Evolutionary conservation across 2,888 invertebrate species (phyloP).

Genomic region (Amblyjoppa proteus): DNA sequence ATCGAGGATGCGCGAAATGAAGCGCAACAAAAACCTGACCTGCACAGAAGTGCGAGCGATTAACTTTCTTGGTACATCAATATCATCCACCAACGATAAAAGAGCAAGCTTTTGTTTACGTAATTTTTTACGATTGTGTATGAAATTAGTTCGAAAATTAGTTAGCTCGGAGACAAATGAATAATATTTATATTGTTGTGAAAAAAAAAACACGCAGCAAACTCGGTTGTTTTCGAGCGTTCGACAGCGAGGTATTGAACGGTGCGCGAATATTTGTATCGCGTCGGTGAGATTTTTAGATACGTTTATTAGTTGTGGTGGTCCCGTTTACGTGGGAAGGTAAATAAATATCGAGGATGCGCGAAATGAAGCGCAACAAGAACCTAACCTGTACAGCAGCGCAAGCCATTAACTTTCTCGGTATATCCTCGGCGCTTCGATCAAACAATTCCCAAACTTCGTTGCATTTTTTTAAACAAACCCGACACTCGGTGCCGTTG

Average conservation of each 20-base stretch:
- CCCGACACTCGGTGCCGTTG: constrained; percentile 75
- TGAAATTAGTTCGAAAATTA: too few relatives aligned
- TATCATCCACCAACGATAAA: too few relatives aligned
- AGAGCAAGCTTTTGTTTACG: too few relatives aligned
- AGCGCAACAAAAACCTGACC: constrained; percentile 74
- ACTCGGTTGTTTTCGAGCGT: not conserved
- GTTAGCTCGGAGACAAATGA: too few relatives aligned
- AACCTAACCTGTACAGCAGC: constrained; percentile 81
- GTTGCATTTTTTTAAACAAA: constrained; percentile 76
- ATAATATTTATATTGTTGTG: too few relatives aligned
- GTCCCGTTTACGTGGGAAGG: not conserved
- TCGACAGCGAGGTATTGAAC: not conserved
- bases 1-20: not conserved
- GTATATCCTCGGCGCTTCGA: constrained; percentile 72
- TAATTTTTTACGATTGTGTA: too few relatives aligned
- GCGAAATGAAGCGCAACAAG: constrained; percentile 3
- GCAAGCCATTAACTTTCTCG: constrained; percentile 79
- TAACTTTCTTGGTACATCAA: constrained; percentile 75
- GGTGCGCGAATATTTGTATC: not conserved
- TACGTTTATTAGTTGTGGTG: not conserved
- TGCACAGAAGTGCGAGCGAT: constrained; percentile 80
- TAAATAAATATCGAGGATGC: constrained; percentile 24
- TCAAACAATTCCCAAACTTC: constrained; percentile 76
- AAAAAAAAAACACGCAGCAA: not conserved
- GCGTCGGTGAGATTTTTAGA: not conserved